phyloP scores from a whole-genome alignment of 2,888 invertebrate species.

The Lutraria lutraria region DNA sequence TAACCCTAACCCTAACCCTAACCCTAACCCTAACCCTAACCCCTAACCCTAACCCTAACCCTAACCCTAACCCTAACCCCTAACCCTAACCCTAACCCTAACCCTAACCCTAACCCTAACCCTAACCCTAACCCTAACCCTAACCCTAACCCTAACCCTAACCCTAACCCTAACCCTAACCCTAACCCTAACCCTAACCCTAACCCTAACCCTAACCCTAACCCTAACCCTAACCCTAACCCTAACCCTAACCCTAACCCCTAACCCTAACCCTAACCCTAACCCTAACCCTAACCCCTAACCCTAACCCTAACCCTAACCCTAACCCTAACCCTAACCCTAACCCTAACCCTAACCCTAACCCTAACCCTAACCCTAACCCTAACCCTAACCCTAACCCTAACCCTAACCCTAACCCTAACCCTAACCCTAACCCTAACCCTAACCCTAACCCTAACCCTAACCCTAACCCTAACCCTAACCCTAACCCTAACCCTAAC shows the following conservation, averaged over 20 bases:
- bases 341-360: constrained; percentile 46
- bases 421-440: constrained; percentile 6
- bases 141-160: background rate
- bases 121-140: constrained; percentile 25
- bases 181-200: background rate
- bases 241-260: constrained; percentile 45
- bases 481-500: constrained; percentile 24
- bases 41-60: constrained; percentile 59
- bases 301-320: constrained; percentile 60
- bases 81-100: constrained; percentile 47
- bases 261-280: constrained; percentile 46
- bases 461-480: constrained; percentile 30
- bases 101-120: constrained; percentile 43
- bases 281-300: constrained; percentile 45
- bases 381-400: constrained; percentile 42
- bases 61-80: constrained; percentile 51
- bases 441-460: constrained; percentile 33
- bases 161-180: constrained; percentile 28
- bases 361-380: constrained; percentile 49
- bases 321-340: constrained; percentile 60
- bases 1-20: constrained; percentile 57
- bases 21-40: constrained; percentile 51
- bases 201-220: constrained; percentile 36
- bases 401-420: constrained; percentile 23
- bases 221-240: constrained; percentile 50